These are phyloP conservation scores for Limnephilus rhombicus DNA, from an alignment of 2,888 invertebrate genomes.

Conservation along the genomic window DNA sequence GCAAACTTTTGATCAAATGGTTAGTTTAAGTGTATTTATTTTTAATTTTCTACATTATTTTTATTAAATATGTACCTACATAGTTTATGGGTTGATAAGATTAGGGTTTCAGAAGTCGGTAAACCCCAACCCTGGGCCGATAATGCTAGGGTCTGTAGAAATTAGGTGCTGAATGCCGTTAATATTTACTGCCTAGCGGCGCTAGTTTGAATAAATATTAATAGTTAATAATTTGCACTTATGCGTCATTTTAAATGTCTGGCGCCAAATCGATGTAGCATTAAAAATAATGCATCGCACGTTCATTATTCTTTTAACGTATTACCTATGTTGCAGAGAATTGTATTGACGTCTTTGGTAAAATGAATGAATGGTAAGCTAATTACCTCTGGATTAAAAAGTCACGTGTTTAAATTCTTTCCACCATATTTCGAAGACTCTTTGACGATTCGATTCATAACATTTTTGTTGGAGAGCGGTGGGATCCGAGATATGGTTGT, in stretches of 20 bases:
- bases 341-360: too few species aligned
- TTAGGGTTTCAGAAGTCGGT: constrained; percentile 29
- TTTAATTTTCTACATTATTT: constrained; percentile 26
- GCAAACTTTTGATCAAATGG: not conserved
- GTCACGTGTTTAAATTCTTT: not conserved
- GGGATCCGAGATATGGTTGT: too few species aligned
- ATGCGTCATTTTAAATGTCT: not conserved
- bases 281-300: not conserved
- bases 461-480: too few species aligned
- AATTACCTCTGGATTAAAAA: not conserved
- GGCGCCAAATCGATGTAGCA: not conserved
- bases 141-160: constrained; percentile 43
- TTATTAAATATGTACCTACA: constrained; percentile 54
- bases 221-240: not conserved
- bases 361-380: not conserved
- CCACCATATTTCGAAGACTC: not conserved
- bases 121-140: constrained; percentile 4
- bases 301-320: not conserved
- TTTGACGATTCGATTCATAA: not conserved
- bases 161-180: not conserved
- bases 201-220: not conserved
- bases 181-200: constrained; percentile 18
- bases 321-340: not conserved
- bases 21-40: not conserved
- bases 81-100: constrained; percentile 49